Evolutionary conservation across 2,113 vertebrate species (phyloP).

Genomic region (Hippocampus comes): DNA sequence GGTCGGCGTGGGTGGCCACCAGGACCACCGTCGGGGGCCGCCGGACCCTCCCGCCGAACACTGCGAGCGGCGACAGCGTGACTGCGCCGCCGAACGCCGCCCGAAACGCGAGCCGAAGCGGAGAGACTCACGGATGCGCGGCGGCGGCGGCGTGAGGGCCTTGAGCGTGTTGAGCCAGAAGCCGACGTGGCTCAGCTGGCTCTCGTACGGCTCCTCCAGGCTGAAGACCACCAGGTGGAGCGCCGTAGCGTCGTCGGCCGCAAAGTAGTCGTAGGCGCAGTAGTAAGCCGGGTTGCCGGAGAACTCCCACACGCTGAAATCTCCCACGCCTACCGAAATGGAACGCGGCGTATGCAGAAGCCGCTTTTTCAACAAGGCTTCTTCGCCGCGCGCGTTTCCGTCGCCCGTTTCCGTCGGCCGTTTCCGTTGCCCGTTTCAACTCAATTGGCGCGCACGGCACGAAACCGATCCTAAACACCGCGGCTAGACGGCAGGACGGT

Average conservation of each 20-base stretch:
- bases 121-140: constrained; percentile 80
- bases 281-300: constrained; percentile 95
- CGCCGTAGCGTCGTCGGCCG: constrained; percentile 86
- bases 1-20: constrained; percentile 92
- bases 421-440: too few relatives aligned
- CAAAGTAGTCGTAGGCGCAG: constrained; percentile 95
- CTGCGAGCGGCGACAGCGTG: constrained; percentile 54
- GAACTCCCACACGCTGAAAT: constrained; percentile 97
- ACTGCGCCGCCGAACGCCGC: constrained; percentile 81
- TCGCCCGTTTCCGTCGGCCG: too few relatives aligned
- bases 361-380: too few relatives aligned
- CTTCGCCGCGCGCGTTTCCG: too few relatives aligned
- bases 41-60: constrained; percentile 86
- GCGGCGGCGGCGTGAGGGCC: constrained; percentile 83
- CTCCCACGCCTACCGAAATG: constrained; percentile 80
- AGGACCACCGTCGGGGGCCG: constrained; percentile 82
- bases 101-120: too few relatives aligned
- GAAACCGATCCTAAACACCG: too few relatives aligned
- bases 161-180: constrained; percentile 97
- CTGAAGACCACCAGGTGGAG: constrained; percentile 91
- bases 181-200: constrained; percentile 90
- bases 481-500: too few relatives aligned
- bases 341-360: neutral
- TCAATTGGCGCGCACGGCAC: too few relatives aligned
- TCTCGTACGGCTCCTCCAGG: constrained; percentile 94